Evolutionary conservation across 2,888 invertebrate genomes (phyloP).

Genomic region (Agrotis clavis): DNA sequence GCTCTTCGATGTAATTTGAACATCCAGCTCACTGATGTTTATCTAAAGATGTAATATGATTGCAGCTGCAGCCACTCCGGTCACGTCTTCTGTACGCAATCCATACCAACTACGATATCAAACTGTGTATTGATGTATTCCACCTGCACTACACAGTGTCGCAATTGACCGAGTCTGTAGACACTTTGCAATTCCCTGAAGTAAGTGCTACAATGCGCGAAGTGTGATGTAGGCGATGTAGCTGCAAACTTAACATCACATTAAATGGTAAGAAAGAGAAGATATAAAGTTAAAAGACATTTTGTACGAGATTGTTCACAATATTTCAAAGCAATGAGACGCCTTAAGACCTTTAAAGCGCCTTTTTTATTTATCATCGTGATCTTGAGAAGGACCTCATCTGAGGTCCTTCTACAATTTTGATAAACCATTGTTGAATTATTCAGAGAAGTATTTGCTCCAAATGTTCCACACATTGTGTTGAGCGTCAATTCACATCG

Average conservation of each 20-base stretch:
- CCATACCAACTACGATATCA: conserved; percentile 39
- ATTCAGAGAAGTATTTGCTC: not conserved
- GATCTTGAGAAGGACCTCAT: no score
- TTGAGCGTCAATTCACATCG: not conserved
- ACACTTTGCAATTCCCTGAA: not conserved
- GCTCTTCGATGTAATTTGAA: not conserved
- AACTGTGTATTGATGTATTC: conserved; percentile 14
- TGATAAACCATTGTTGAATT: not conserved
- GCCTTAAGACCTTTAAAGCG: not conserved
- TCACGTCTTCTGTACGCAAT: conserved; percentile 48
- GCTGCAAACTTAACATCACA: conserved; percentile 8
- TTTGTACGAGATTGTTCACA: conserved; percentile 4
- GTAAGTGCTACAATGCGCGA: no score
- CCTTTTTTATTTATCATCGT: not conserved
- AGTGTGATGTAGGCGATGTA: conserved; percentile 9
- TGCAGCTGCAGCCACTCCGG: conserved; percentile 22
- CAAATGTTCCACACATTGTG: not conserved
- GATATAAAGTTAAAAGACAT: not conserved
- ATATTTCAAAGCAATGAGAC: not conserved
- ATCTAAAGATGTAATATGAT: conserved; percentile 32
- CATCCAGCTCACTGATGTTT: conserved; percentile 4
- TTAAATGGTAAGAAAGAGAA: not conserved
- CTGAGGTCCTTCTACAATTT: not conserved
- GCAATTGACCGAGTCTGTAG: not conserved
- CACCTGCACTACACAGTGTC: conserved; percentile 3